phyloP scores from a whole-genome alignment of 2,797 vertebrate species.

The Echiichthys vipera region DNA sequence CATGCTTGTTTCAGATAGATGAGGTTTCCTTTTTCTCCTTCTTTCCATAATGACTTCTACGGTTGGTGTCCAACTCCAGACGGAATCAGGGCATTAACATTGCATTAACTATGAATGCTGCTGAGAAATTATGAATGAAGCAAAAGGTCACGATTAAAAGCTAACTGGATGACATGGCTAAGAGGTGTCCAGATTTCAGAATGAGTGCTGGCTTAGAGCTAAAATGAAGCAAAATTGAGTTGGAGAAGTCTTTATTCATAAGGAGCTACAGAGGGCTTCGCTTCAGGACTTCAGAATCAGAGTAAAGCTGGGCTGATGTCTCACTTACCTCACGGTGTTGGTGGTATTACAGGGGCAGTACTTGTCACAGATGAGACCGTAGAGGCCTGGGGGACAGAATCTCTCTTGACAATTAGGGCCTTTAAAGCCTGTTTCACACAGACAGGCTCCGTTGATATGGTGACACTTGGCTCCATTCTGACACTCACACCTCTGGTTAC shows the following conservation, averaged over 20 bases:
- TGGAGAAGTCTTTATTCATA: conserved; percentile 49
- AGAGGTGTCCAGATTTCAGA: conserved; percentile 78
- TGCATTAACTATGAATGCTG: conserved; percentile 82
- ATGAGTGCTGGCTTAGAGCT: conserved; percentile 66
- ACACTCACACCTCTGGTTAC: conserved; percentile 92
- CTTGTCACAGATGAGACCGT: conserved; percentile 94
- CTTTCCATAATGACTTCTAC: conserved; percentile 78
- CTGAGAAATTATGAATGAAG: conserved; percentile 86
- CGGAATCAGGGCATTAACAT: conserved; percentile 83
- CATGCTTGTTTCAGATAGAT: conserved; percentile 72
- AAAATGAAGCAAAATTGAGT: conserved; percentile 61
- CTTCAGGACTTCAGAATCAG: conserved; percentile 30
- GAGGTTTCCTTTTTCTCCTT: conserved; percentile 78
- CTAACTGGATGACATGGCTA: conserved; percentile 75
- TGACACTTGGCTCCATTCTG: conserved; percentile 96
- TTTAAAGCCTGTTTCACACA: conserved; percentile 95
- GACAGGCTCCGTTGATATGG: conserved; percentile 92
- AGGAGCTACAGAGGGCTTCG: conserved; percentile 10
- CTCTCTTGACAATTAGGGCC: conserved; percentile 95
- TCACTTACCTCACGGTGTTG: conserved; percentile 92
- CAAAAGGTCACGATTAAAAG: conserved; percentile 83
- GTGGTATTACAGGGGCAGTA: conserved; percentile 92
- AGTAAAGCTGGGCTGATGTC: conserved; percentile 33
- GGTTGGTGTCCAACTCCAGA: conserved; percentile 65
- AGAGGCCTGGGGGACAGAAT: conserved; percentile 93